phyloP scores from a whole-genome alignment of 2,113 vertebrate species.

The Turnix velox region DNA sequence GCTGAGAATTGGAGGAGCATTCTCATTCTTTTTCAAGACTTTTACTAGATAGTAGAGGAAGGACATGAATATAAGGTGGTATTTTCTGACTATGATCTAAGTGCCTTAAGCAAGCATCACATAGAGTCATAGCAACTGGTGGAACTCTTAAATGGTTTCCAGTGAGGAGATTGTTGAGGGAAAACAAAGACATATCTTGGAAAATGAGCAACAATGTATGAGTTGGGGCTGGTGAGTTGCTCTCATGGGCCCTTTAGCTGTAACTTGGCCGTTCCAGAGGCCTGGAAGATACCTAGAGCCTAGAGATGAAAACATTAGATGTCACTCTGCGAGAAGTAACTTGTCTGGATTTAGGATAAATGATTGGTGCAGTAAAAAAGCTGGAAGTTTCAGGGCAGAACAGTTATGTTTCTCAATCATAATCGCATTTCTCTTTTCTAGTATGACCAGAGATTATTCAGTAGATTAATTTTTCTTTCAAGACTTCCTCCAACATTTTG shows the following conservation, averaged over 20 bases:
- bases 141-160: background rate
- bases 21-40: background rate
- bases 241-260: background rate
- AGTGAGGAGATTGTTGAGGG: background rate
- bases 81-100: background rate
- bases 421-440: background rate
- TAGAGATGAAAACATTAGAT: background rate
- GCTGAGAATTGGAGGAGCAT: background rate
- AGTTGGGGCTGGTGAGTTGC: background rate
- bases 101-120: background rate
- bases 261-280: background rate
- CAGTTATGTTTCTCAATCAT: background rate
- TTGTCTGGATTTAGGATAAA: background rate
- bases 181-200: background rate
- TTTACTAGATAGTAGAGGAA: background rate
- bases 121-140: background rate
- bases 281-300: background rate
- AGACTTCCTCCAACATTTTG: background rate
- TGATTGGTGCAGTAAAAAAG: background rate
- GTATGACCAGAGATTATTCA: background rate
- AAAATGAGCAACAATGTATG: background rate
- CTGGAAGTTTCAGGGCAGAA: background rate
- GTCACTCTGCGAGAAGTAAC: background rate
- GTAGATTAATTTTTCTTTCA: background rate
- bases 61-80: background rate